phyloP scores from a whole-genome alignment of 2,888 invertebrate genomes.

The Embidobia sp. region DNA sequence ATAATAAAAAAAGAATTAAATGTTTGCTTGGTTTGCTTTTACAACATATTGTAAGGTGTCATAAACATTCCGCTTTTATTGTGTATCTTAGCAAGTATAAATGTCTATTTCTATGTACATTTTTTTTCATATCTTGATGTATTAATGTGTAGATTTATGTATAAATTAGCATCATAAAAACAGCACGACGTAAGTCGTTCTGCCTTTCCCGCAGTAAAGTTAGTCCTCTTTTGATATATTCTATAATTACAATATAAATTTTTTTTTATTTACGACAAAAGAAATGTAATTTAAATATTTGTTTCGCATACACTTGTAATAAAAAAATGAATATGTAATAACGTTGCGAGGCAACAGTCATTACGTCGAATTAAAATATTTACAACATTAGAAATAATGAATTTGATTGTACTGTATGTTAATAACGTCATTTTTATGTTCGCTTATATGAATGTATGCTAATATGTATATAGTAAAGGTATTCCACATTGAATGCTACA shows the following conservation, averaged over 20 bases:
- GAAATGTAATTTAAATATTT: slow-evolving; percentile 38
- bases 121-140: slow-evolving; percentile 43
- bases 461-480: slow-evolving; percentile 8
- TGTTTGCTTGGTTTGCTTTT: slow-evolving; percentile 10
- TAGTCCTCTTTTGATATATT: slow-evolving; percentile 34
- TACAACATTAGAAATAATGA: slow-evolving; percentile 26
- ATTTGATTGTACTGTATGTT: slow-evolving; percentile 23
- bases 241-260: slow-evolving; percentile 39
- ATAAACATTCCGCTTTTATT: slow-evolving; percentile 4
- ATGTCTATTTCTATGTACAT: slow-evolving; percentile 28
- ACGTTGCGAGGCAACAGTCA: slow-evolving; percentile 7
- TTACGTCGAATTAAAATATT: slow-evolving; percentile 27
- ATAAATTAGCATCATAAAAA: slow-evolving; percentile 51
- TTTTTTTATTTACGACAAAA: slow-evolving; percentile 22
- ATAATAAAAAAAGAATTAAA: too few relatives aligned
- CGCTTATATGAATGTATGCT: slow-evolving; percentile 18
- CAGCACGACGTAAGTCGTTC: not conserved
- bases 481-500: slow-evolving; percentile 20
- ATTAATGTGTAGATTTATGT: slow-evolving; percentile 50
- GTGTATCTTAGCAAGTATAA: slow-evolving; percentile 8
- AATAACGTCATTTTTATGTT: slow-evolving; percentile 32
- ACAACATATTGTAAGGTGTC: slow-evolving; percentile 12
- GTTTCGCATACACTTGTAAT: slow-evolving; percentile 3
- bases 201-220: slow-evolving; percentile 32
- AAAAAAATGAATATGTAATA: slow-evolving; percentile 26